Percentiles rank a stretch among this genome's conserved stretches.
Conservation (phyloP, 2,888 invertebrate genomes). For the Tetanocera ferruginea region DNA sequence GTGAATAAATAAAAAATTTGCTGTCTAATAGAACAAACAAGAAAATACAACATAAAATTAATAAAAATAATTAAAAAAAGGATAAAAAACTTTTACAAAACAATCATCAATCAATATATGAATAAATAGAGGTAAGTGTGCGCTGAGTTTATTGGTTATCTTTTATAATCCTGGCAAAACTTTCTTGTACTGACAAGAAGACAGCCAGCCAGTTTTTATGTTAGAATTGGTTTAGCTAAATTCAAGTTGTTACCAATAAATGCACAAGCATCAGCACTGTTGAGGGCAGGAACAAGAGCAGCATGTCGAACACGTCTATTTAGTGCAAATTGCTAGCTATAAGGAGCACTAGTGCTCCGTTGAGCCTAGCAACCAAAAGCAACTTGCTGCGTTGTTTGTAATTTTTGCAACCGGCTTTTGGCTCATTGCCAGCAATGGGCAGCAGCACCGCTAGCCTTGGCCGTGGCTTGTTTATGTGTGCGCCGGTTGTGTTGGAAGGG, state of each 20-base stretch:
- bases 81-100: not conserved
- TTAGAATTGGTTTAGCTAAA: not conserved
- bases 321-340: conserved; percentile 8
- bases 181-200: not conserved
- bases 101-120: not conserved
- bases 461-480: not conserved
- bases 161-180: not conserved
- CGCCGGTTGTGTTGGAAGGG: too few relatives aligned
- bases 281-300: not conserved
- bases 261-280: not conserved
- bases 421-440: conserved; percentile 13
- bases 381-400: not conserved
- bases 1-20: conserved; percentile 6
- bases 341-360: conserved; percentile 5
- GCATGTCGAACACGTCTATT: conserved; percentile 11
- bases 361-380: not conserved
- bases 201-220: not conserved
- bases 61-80: not conserved
- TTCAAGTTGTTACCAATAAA: not conserved
- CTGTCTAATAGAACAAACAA: not conserved
- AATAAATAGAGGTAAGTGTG: not conserved
- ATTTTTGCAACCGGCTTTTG: conserved; percentile 36
- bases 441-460: conserved; percentile 18
- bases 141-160: not conserved
- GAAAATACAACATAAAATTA: not conserved